Base-by-base conservation (phyloP, 2,888 invertebrate species). In the Phania funesta region DNA sequence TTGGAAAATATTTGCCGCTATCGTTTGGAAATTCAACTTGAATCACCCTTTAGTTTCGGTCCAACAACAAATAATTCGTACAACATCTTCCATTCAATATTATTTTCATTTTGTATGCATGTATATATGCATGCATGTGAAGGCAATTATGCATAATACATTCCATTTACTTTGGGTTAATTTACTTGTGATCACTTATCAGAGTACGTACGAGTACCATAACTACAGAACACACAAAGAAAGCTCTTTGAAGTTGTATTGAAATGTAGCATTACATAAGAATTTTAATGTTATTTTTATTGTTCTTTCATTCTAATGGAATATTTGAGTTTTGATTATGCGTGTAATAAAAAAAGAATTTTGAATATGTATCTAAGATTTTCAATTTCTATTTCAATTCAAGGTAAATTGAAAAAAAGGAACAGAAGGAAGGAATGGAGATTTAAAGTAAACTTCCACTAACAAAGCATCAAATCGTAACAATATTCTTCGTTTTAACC, bases 121-220 rank as follows among this genome's bases (percentile, higher is more conserved):
- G 4, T 67, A 9, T 4, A 3, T n/a, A 38, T 0, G 18, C 24
- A 13, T 65, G 11, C 8, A 0, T 54, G 9, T 41, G 16, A 16
- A 41, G n/a, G 41, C 16, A 16, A 41, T 5, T 16, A 11, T 46
- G 46, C 18, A 18, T 2, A 73, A 60, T 50, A 38, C 52, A 71
- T 77, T 62, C 74, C 41, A 74, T 82, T 82, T 74, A 54, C 67
- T 77, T 58, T 73, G 22, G 60, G 48, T 67, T 73, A 81, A 68
- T 77, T 77, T 81, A 64, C 68, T 82, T 82, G 29, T 41, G 56
- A 67, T 75, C 38, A 20, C 18, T 52, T 20, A 24, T 50, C 38
- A 29, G 18, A n/a, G n/a, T n/a, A n/a, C 18, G 22, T 68, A n/a
- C 38, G 32, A 38, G 24, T 24, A 26, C 18, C 46, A 46, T n/a